Conservation (phyloP, 2,113 vertebrate species). For the Brevimyrus niger region DNA sequence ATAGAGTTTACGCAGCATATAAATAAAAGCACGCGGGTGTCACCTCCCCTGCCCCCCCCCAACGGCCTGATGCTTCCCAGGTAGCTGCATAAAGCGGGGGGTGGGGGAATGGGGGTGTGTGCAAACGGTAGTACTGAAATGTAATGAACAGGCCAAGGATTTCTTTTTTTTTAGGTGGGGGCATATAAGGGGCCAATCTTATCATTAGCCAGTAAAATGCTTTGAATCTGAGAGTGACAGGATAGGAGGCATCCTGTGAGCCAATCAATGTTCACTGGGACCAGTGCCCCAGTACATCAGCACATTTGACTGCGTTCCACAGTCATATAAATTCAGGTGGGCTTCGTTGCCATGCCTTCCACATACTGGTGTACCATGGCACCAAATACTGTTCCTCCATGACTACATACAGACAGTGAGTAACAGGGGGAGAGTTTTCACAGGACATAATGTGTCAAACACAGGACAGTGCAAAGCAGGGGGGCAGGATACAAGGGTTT, state of each 20-base stretch:
- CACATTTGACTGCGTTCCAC: not conserved
- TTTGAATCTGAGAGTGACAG: not conserved
- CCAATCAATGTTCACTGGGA: not conserved
- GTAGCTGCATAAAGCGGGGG: not conserved
- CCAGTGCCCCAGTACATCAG: not conserved
- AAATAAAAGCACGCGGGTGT: not conserved
- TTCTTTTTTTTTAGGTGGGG: not conserved
- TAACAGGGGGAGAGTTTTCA: not conserved
- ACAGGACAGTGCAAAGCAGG: not conserved
- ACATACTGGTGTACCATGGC: not conserved
- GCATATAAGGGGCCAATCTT: not conserved
- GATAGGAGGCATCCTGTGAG: not conserved
- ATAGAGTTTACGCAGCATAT: conserved; percentile 5
- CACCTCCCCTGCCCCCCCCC: not conserved
- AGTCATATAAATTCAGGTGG: not conserved
- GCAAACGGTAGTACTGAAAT: not conserved
- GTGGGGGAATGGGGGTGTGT: not conserved
- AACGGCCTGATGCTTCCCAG: not conserved
- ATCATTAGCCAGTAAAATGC: not conserved
- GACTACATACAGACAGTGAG: not conserved
- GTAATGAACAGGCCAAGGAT: not conserved
- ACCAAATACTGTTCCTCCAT: not conserved
- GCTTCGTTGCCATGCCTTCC: not conserved
- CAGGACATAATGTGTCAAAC: not conserved
- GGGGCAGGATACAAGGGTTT: not conserved